A percentile compares a stretch with the other conserved stretches of the same genome.
These are phyloP conservation scores for Laticauda colubrina DNA, from an alignment of 2,113 vertebrate species.

Conservation along the genomic window DNA sequence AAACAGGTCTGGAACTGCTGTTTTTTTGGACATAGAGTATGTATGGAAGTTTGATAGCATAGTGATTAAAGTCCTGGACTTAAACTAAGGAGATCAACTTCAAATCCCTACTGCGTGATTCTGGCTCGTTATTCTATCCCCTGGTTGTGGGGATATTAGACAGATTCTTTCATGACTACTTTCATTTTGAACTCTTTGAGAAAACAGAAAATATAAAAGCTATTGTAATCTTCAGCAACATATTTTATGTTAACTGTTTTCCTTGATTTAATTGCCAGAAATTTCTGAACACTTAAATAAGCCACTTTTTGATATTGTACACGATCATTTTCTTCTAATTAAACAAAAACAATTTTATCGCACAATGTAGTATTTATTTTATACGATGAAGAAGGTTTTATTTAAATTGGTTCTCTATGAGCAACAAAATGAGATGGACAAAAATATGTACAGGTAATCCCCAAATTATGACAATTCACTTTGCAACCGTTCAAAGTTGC, in stretches of 20 bases:
- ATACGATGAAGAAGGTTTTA: neutral
- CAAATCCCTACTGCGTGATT: neutral
- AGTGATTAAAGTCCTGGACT: neutral
- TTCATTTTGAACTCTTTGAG: neutral
- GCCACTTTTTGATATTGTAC: neutral
- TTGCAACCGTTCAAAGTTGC: neutral
- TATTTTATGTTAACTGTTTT: neutral
- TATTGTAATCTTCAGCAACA: neutral
- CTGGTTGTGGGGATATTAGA: neutral
- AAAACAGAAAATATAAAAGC: neutral
- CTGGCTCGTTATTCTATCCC: neutral
- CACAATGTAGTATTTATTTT: neutral
- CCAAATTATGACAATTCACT: neutral
- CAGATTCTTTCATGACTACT: neutral
- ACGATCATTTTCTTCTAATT: neutral
- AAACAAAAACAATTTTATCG: neutral
- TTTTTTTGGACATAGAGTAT: neutral
- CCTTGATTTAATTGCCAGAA: neutral
- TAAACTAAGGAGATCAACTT: neutral
- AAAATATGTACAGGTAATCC: neutral
- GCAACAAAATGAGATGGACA: neutral
- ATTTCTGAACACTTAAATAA: neutral
- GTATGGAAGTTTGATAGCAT: neutral
- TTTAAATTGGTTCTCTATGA: neutral
- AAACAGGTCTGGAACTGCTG: neutral